Evolutionary conservation across 2,888 invertebrate species (phyloP).

Genomic region (Rambutsinella grinnellia): DNA sequence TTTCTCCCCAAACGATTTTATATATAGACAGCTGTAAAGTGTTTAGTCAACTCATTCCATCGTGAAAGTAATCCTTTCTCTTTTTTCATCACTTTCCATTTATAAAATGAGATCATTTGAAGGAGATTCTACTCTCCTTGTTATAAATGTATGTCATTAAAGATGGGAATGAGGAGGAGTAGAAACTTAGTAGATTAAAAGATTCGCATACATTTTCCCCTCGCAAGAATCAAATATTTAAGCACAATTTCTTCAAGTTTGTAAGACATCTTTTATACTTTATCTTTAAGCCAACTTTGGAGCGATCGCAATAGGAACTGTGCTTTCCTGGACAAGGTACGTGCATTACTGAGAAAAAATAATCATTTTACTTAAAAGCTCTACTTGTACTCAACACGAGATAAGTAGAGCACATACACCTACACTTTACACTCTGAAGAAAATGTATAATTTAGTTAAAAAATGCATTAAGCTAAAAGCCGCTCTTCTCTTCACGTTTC

Average conservation of each 20-base stretch:
- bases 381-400: no score
- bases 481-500: no score
- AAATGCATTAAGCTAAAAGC: not conserved
- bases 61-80: no score
- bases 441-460: not conserved
- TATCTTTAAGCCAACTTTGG: slow-evolving; percentile 59
- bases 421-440: not conserved
- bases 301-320: slow-evolving; percentile 58
- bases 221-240: no score
- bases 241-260: not conserved
- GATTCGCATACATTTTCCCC: no score
- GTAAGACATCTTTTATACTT: not conserved
- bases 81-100: no score
- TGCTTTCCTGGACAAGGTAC: slow-evolving; percentile 59
- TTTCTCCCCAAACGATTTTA: no score
- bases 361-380: not conserved
- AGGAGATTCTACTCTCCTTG: no score
- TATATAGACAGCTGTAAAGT: no score
- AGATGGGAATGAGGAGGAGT: not conserved
- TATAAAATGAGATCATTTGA: no score
- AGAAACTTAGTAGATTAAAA: no score
- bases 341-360: not conserved
- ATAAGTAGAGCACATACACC: not conserved
- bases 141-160: not conserved
- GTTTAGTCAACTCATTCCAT: no score